These are phyloP conservation scores for Virgularia gustaviana DNA, from an alignment of 92 coral and sea anemone species.

Conservation along the genomic window DNA sequence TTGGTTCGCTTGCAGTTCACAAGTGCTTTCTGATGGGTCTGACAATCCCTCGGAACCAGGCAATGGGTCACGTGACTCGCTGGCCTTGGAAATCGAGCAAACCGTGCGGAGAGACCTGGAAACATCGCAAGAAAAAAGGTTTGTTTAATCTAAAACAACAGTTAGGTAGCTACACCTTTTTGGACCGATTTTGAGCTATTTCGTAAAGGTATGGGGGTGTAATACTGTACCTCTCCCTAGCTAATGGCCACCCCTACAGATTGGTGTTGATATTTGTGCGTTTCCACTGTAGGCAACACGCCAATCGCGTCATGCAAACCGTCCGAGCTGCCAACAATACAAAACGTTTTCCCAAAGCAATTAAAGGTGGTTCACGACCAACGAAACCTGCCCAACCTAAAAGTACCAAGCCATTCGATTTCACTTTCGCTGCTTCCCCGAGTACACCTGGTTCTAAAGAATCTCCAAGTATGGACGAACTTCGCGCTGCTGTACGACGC, in stretches of 20 bases:
- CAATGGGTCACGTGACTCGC: conserved; percentile 76
- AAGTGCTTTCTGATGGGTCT: not conserved
- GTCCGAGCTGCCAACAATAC: conserved; percentile 75
- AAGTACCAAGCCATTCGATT: conserved; percentile 51
- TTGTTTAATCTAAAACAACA: too few species aligned
- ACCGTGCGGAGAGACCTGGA: conserved; percentile 85
- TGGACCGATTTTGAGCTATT: too few species aligned
- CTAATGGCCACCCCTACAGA: not conserved
- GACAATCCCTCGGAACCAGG: conserved; percentile 38
- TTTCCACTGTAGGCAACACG: conserved; percentile 64
- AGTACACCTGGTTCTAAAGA: not conserved
- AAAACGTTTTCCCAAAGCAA: conserved; percentile 36
- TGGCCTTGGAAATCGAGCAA: conserved; percentile 84
- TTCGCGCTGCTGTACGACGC: conserved; percentile 45
- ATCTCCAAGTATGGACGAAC: conserved; percentile 28
- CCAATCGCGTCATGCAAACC: conserved; percentile 89
- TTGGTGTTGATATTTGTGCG: not conserved
- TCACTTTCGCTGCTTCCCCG: conserved; percentile 55
- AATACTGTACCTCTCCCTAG: not conserved
- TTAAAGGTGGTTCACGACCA: conserved; percentile 29
- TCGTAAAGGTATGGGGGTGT: not conserved
- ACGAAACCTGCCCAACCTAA: not conserved
- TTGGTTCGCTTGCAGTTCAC: too few species aligned
- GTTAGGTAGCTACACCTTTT: too few species aligned
- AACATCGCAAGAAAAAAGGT: conserved; percentile 85